Evolutionary conservation across 1,140 invertebrate species (phyloP), one percentile per base, ranked within the genome.

Genomic region (Drosophila bipectinata): DNA sequence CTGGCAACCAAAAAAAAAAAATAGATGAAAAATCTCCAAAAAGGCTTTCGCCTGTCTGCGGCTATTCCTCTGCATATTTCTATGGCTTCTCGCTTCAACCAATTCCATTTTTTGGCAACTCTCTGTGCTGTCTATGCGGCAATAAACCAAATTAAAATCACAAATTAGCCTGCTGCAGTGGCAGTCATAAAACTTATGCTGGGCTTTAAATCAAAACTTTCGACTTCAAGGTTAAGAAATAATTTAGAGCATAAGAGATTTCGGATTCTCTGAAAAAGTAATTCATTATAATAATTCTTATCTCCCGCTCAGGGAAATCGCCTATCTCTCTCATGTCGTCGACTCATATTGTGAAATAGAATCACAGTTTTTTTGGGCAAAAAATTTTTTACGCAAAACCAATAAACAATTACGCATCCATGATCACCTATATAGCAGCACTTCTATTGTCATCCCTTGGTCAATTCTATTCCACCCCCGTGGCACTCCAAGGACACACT

Each of bases 81-180:
- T 47, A 41, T 34, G 45, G 41, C 39, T 55, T 61, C 57, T 64
- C 5, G 10, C 58, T 56, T 24, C 56, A 30, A 39, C 24, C 9
- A 15, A 41, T 18, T 15, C 3, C 47, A 15, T 45, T 44, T 21
- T 49, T 84, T 81, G 77, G 81, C 81, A 87, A 47, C 78, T 53
- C 63, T 53, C 59, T 79, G 54, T 71, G 61, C 56, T 45, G 55
- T 73, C 82, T 74, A 81, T 84, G 82, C 81, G 81, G 77, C 81
- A 87, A 87, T 87, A 84, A 87, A 81, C 73, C 18, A 66, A 84
- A 84, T 84, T 84, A 84, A 84, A 85, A 77, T 77, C 72, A 72
- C 73, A 81, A 84, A 84, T 84, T 84, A 84, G 82, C 77, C 72
- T 66, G 64, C 54, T 87, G 81, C 81, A 84, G 80, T 80, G 69